Base-by-base conservation (phyloP, 2,888 invertebrate species). In the Hololepta plana region DNA sequence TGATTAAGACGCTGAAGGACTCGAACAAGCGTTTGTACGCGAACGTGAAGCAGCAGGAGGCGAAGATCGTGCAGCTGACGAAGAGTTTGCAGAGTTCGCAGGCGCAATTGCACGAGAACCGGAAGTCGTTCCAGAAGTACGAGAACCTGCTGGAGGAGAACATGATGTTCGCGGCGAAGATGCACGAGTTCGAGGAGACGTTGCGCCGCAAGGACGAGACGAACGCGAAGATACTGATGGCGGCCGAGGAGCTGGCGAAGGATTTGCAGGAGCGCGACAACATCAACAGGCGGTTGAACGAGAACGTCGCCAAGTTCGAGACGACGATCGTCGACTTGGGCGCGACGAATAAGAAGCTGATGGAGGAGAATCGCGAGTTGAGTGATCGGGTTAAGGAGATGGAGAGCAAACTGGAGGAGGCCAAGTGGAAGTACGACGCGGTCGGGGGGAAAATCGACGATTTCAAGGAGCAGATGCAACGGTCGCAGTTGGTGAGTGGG, bases 31-130 rank as follows among this genome's bases (percentile, higher is more conserved):
- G n/a, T n/a, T n/a, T n/a, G n/a, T n/a, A n/a, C n/a, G n/a, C n/a
- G n/a, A n/a, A n/a, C n/a, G n/a, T n/a, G n/a, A n/a, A n/a, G 20
- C 32, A 35, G n/a, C 25, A 36, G 10, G 34, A 34, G 27, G 21
- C 27, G 3, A 36, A 36, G 23, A 34, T 34, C 13, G 35, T 36
- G 15, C 24, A 32, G 10, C 12, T 37, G 11, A 27, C 21, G 15
- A 21, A 27, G 15, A n/a, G n/a, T n/a, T 14, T 27, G 4, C 23
- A 15, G 4, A 22, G 23, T 8, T 27, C 17, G 4, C 15, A 27
- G 9, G 9, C n/a, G 16, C 22, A 27, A 12, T 3, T 27, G 8
- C 13, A 15, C n/a, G 8, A 10, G 10, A 13, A 22, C 16, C 17
- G 11, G 22, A 19, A 12, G 12, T 24, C 12, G 21, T 24, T 23